Evolutionary conservation across 1,140 invertebrate genomes (phyloP).

Genomic region (Hypothenemus hampei): DNA sequence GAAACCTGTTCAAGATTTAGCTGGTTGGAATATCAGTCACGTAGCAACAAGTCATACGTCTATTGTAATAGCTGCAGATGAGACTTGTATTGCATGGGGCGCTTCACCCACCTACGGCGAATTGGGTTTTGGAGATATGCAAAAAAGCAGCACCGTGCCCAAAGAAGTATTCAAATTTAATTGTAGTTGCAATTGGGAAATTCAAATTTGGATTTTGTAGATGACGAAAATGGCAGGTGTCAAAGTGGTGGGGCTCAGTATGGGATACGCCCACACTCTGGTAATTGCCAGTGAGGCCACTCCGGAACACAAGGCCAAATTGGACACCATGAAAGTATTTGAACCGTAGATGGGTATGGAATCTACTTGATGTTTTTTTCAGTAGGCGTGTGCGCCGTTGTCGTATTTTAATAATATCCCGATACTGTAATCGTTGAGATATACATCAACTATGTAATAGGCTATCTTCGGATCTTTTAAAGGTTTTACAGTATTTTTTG

Average conservation of each 20-base stretch:
- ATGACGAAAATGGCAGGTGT: constrained; percentile 74
- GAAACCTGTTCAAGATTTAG: constrained; percentile 86
- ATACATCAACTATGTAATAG: too few species aligned
- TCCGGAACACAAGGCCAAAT: constrained; percentile 59
- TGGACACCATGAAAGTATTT: constrained; percentile 53
- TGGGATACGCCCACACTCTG: constrained; percentile 80
- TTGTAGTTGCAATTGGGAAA: not conserved
- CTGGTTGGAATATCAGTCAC: constrained; percentile 83
- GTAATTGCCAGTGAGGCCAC: constrained; percentile 63
- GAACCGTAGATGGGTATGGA: constrained; percentile 19
- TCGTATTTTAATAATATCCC: too few species aligned
- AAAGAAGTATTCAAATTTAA: constrained; percentile 66
- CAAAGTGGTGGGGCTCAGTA: constrained; percentile 73
- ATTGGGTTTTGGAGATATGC: constrained; percentile 82
- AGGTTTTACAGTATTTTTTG: constrained; percentile 14
- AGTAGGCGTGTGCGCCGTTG: too few species aligned
- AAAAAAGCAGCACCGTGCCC: constrained; percentile 82
- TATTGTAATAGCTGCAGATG: constrained; percentile 83
- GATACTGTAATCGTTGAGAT: too few species aligned
- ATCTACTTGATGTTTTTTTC: too few species aligned
- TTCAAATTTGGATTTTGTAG: constrained; percentile 28
- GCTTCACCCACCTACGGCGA: constrained; percentile 88
- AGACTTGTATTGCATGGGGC: constrained; percentile 86
- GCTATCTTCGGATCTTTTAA: too few species aligned
- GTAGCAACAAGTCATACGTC: constrained; percentile 76